Conservation (phyloP, 2,888 invertebrate genomes). For the Sipha maydis region DNA sequence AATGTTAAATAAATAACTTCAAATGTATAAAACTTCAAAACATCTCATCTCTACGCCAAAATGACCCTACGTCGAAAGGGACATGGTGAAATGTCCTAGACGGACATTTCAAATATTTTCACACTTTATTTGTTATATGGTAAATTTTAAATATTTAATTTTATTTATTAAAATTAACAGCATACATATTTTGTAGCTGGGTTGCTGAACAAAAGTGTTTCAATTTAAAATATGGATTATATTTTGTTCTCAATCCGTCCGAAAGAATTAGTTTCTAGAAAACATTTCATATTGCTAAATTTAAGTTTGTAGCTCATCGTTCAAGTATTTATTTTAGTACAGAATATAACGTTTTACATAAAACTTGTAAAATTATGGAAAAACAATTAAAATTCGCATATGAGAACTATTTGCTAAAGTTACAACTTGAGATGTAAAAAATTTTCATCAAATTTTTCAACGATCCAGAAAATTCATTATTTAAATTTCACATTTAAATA, state of each 20-base stretch:
- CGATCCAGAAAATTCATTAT: background rate
- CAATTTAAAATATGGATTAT: constrained; percentile 17
- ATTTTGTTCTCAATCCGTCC: background rate
- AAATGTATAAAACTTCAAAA: too few species aligned
- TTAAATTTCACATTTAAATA: constrained; percentile 18
- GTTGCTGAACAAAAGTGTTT: background rate
- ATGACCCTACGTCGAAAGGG: too few species aligned
- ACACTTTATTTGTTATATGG: background rate
- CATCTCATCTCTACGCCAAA: too few species aligned
- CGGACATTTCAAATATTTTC: background rate
- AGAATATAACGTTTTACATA: background rate
- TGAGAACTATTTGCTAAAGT: background rate
- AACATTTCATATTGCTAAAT: background rate
- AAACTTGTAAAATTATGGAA: background rate
- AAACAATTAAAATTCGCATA: constrained; percentile 2
- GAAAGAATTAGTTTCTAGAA: constrained; percentile 3
- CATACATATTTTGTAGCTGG: background rate
- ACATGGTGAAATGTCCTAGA: too few species aligned
- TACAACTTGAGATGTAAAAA: background rate
- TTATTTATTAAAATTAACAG: constrained; percentile 2
- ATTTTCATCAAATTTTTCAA: background rate
- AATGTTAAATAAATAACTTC: too few species aligned
- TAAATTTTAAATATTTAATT: constrained; percentile 12
- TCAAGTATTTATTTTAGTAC: constrained; percentile 1
- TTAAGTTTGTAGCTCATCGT: background rate